A percentile compares a stretch with the other conserved stretches of the same genome.
Conservation (phyloP, 2,888 invertebrate species). For the Augiades crinisus region DNA sequence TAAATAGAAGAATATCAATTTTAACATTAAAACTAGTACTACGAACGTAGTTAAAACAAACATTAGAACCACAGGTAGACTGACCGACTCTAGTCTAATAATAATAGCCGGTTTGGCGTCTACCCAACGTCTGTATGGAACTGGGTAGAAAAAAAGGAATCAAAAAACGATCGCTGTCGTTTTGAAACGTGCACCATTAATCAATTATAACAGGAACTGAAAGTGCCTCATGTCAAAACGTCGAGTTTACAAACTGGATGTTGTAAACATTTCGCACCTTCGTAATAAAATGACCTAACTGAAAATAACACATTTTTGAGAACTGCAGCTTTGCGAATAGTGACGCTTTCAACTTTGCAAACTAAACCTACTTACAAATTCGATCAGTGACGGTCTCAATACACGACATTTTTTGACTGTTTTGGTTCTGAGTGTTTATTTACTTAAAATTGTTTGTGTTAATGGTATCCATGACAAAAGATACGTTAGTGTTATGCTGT, state of each 20-base stretch:
- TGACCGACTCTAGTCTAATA: conserved; percentile 66
- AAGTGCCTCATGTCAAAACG: not conserved
- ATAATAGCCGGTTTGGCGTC: conserved; percentile 67
- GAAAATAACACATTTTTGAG: too few relatives aligned
- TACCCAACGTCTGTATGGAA: conserved; percentile 56
- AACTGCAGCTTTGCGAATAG: too few relatives aligned
- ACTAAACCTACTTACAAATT: too few relatives aligned
- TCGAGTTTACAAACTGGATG: not conserved
- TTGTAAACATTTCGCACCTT: not conserved
- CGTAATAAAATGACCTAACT: too few relatives aligned
- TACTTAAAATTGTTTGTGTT: too few relatives aligned
- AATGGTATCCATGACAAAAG: too few relatives aligned
- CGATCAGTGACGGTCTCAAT: too few relatives aligned
- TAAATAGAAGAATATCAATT: too few relatives aligned
- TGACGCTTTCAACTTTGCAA: too few relatives aligned
- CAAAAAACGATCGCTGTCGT: conserved; percentile 6
- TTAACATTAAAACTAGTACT: not conserved
- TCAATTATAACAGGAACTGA: not conserved
- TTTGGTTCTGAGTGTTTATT: too few relatives aligned
- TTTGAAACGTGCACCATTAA: conserved; percentile 9
- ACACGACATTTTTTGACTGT: too few relatives aligned
- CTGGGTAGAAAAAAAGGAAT: conserved; percentile 42
- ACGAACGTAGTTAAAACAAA: conserved; percentile 38
- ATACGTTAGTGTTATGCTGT: too few relatives aligned
- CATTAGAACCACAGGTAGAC: conserved; percentile 59